Percentiles rank a stretch among this genome's conserved stretches.
Conservation (phyloP, 2,113 vertebrate species). For the Limnothrissa miodon region DNA sequence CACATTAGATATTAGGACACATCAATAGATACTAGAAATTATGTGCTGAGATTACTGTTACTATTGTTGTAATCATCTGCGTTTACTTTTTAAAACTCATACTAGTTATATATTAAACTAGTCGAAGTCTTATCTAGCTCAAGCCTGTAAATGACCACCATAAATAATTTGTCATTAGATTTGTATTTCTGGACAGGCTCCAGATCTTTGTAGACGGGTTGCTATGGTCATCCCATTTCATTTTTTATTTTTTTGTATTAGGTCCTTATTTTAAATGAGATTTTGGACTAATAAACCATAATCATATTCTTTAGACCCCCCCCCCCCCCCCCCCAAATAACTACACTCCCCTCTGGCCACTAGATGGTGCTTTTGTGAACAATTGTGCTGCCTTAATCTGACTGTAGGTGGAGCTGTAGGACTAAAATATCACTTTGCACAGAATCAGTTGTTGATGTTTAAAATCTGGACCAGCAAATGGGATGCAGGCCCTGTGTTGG, state of each 20-base stretch:
- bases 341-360: neutral
- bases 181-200: neutral
- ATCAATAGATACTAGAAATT: too few relatives aligned
- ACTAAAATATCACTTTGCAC: neutral
- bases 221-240: neutral
- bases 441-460: neutral
- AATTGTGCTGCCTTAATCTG: neutral
- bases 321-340: too few relatives aligned
- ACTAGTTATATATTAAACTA: neutral
- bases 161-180: slow-evolving; percentile 4
- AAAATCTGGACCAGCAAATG: neutral
- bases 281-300: too few relatives aligned
- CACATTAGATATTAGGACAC: neutral
- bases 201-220: neutral
- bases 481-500: neutral
- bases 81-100: neutral
- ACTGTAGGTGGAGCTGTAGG: neutral
- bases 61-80: neutral
- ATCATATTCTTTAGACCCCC: too few relatives aligned
- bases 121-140: neutral
- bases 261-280: too few relatives aligned
- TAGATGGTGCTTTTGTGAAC: neutral
- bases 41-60: neutral
- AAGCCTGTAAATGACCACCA: neutral
- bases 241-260: neutral